Evolutionary conservation across 2,113 vertebrate species (phyloP).

Genomic region (Asarcornis scutulata): DNA sequence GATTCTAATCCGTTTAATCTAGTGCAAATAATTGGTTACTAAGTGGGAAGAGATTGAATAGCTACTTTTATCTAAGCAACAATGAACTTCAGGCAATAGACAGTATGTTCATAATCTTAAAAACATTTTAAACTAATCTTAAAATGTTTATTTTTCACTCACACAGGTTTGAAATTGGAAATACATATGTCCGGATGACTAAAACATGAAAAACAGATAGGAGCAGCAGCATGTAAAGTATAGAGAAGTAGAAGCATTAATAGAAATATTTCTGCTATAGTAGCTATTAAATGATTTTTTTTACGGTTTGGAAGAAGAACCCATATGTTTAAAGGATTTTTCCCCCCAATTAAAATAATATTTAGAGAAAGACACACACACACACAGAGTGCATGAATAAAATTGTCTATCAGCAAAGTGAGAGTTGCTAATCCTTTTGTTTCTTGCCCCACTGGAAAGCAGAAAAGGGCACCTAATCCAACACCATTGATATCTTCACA

Average conservation of each 20-base stretch:
- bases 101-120: constrained; percentile 28
- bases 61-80: neutral
- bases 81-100: constrained; percentile 34
- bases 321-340: constrained; percentile 51
- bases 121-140: constrained; percentile 37
- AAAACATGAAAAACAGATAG: constrained; percentile 55
- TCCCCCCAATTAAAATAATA: constrained; percentile 17
- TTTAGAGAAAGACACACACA: neutral
- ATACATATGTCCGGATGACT: constrained; percentile 66
- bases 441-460: neutral
- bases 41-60: neutral
- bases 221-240: constrained; percentile 57
- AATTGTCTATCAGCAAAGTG: neutral
- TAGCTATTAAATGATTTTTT: constrained; percentile 57
- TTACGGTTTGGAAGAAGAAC: constrained; percentile 37
- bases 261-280: constrained; percentile 64
- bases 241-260: constrained; percentile 53
- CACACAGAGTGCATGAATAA: neutral
- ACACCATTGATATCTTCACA: neutral
- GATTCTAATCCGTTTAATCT: constrained; percentile 5
- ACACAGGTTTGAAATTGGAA: constrained; percentile 63
- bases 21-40: constrained; percentile 7
- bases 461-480: neutral
- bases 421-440: neutral
- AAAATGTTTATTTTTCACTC: constrained; percentile 62